Evolutionary conservation across 2,888 invertebrate genomes (phyloP), one percentile per base, ranked within the genome.

Genomic region (Brachypalpus laphriformis): DNA sequence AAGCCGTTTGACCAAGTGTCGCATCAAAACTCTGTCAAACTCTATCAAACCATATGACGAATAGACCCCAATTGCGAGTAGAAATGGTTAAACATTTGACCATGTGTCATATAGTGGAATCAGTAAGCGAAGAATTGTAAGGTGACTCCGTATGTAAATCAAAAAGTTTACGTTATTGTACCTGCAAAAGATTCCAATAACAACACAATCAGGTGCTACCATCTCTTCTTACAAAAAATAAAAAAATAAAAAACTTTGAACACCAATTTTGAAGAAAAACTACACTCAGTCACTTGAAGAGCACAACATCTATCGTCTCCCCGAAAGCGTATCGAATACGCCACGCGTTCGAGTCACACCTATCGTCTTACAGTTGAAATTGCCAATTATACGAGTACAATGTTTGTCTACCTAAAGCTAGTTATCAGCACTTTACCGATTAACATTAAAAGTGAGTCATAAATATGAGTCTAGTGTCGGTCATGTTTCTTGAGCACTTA

Each of bases 391-490:
- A 56, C 14, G n/a, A n/a, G n/a, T n/a, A n/a, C n/a, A 31, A 22
- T 25, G n/a, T 40, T 37, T 40, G 76, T 59, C 76, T 28, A 28
- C 20, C 40, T 18, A 40, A 57, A 68, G 4, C 42, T 40, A 25
- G 59, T 57, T 65, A 37, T 72, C 65, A 66, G 78, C 71, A 65
- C 8, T 56, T 63, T 40, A 42, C 11, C 49, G 47, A 49, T 65
- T 66, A 57, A 40, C 65, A 65, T 42, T 72, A 49, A 47, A 74
- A 65, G 42, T 74, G 74, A 74, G 49, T 65, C 74, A 80, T 20
- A 11, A 57, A 65, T 37, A 22, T 20, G 11, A 20, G 6, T 18
- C 42, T 47, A 9, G 45, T 9, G 28, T 25, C 34, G 54, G 28
- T 77, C 54, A 54, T 45, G 42, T 47, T 63, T 37, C 54, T 11